Percentiles rank a stretch among this genome's conserved stretches.
phyloP scores from a whole-genome alignment of 1,140 invertebrate species.

The Elysia chlorotica region DNA sequence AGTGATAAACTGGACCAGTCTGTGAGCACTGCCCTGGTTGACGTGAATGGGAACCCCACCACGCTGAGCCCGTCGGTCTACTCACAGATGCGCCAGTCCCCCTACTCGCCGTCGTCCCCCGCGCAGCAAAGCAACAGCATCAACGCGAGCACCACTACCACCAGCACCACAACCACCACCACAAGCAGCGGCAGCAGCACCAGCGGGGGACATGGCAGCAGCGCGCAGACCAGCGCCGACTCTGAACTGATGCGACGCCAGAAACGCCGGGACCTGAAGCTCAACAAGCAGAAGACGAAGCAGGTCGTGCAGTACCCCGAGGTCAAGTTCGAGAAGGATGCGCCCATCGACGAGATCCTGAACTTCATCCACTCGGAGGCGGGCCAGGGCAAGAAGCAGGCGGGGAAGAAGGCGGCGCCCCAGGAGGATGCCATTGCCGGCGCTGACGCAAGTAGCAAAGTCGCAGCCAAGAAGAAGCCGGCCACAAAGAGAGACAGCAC shows the following conservation, averaged over 20 bases:
- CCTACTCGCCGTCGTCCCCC: background rate
- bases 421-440: no score
- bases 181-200: background rate
- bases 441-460: no score
- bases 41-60: slow-evolving; percentile 11
- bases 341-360: background rate
- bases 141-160: no score
- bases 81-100: slow-evolving; percentile 7
- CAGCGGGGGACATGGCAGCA: no score
- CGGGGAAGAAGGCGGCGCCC: background rate
- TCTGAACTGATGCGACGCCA: background rate
- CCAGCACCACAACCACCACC: background rate
- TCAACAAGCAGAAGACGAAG: background rate
- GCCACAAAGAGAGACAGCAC: no score
- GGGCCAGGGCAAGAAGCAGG: background rate
- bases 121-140: no score
- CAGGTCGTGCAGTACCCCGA: background rate
- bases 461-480: background rate
- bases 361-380: background rate
- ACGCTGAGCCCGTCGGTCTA: background rate
- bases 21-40: background rate
- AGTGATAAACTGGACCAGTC: background rate
- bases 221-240: background rate
- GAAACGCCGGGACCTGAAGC: background rate
- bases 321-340: background rate